Evolutionary conservation across 2,797 vertebrate species (phyloP).

Genomic region (Phrynocephalus guinanensis): DNA sequence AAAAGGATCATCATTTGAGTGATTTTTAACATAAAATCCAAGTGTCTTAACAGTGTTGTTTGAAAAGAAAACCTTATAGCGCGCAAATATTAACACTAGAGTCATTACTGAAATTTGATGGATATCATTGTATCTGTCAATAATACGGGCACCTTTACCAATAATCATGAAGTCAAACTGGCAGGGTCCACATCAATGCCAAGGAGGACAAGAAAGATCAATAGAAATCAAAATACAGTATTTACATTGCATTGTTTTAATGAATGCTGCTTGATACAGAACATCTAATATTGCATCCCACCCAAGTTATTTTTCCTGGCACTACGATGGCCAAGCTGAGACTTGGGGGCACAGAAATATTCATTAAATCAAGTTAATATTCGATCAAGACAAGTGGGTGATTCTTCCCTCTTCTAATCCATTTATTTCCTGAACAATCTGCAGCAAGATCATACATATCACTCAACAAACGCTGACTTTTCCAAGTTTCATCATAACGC

Average conservation of each 20-base stretch:
- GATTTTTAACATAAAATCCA: conserved; percentile 14
- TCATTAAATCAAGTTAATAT: background rate
- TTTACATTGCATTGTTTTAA: background rate
- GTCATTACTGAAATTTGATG: background rate
- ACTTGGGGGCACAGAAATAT: background rate
- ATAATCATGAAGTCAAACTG: conserved; percentile 63
- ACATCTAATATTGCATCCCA: background rate
- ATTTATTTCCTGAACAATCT: background rate
- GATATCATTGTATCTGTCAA: conserved; percentile 50
- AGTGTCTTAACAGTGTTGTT: background rate
- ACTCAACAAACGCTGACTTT: background rate
- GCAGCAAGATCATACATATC: background rate
- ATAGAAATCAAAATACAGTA: background rate
- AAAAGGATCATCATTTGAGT: background rate
- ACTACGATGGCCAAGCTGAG: background rate
- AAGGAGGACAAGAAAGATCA: conserved; percentile 53
- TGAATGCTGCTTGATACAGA: background rate
- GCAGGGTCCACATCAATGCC: conserved; percentile 47
- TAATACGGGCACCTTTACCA: background rate
- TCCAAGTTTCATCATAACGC: background rate
- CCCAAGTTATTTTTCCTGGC: background rate
- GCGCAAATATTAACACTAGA: background rate
- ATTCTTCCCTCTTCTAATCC: background rate
- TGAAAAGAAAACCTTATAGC: background rate
- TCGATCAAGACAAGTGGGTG: background rate